Evolutionary conservation across 35 echinoderm and acorn worm species (phyloP).

Genomic region (Stichopus chloronotus): DNA sequence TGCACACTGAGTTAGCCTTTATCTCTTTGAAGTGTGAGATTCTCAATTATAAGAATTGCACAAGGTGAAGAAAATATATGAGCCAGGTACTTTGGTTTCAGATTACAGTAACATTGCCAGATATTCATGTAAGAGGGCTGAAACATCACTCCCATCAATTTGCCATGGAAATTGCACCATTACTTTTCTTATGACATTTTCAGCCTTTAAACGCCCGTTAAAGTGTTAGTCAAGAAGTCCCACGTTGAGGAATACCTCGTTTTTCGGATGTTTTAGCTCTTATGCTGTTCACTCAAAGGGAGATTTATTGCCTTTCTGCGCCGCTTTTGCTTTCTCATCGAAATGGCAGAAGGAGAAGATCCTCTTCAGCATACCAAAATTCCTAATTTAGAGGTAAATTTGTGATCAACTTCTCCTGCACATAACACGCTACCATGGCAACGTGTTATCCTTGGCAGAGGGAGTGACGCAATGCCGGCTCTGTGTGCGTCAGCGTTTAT

Average conservation of each 20-base stretch:
- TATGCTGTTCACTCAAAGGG: not conserved
- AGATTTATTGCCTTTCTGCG: constrained; percentile 14
- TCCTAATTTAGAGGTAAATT: constrained; percentile 21
- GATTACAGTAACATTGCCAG: too few species aligned
- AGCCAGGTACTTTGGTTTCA: too few species aligned
- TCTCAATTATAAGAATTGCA: too few species aligned
- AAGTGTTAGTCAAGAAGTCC: not conserved
- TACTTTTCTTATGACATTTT: not conserved
- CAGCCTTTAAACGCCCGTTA: not conserved
- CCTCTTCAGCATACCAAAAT: constrained; percentile 16
- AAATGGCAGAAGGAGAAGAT: not conserved
- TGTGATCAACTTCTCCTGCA: constrained; percentile 15
- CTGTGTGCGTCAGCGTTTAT: not conserved
- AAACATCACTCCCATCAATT: too few species aligned
- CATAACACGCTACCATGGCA: constrained; percentile 18
- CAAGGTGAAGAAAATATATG: too few species aligned
- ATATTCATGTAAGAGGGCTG: too few species aligned
- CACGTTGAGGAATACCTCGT: not conserved
- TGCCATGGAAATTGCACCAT: too few species aligned
- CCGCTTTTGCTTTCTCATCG: not conserved
- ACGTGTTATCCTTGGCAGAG: constrained; percentile 5
- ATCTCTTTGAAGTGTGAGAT: too few species aligned
- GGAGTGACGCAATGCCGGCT: not conserved
- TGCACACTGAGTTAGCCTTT: too few species aligned
- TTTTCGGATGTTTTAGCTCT: too few species aligned